Evolutionary conservation across 1,140 invertebrate species (phyloP).

Genomic region (Drosophila busckii): DNA sequence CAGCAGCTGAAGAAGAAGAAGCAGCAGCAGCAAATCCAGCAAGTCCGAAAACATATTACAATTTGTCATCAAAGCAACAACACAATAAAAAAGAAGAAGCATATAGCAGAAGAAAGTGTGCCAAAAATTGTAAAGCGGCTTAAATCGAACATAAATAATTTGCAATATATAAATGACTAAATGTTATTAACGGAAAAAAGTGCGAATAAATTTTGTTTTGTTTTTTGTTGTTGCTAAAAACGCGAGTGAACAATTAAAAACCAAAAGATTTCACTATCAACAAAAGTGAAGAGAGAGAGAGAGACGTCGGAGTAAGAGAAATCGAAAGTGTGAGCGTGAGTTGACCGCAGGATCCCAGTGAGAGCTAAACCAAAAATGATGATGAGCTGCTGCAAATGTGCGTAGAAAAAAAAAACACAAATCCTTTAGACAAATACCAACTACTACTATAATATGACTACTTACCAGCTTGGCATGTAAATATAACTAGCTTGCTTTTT

Average conservation of each 20-base stretch:
- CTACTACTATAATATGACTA: not conserved
- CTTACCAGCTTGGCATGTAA: not conserved
- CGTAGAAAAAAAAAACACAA: slow-evolving; percentile 15
- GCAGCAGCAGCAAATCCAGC: too few relatives aligned
- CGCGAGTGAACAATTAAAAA: slow-evolving; percentile 14
- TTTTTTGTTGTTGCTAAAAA: slow-evolving; percentile 18
- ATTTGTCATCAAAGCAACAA: too few relatives aligned
- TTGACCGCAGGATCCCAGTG: slow-evolving; percentile 17
- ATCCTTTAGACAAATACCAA: slow-evolving; percentile 8
- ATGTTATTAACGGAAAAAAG: too few relatives aligned
- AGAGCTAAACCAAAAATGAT: not conserved
- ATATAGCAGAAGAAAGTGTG: too few relatives aligned
- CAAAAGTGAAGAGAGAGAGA: not conserved
- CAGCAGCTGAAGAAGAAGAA: too few relatives aligned
- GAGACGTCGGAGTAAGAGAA: not conserved
- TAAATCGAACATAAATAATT: too few relatives aligned
- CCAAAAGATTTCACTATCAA: not conserved
- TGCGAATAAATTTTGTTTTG: slow-evolving; percentile 13
- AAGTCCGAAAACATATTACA: too few relatives aligned
- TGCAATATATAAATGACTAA: too few relatives aligned
- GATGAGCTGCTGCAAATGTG: slow-evolving; percentile 22
- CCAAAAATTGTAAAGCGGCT: too few relatives aligned
- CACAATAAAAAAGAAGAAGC: too few relatives aligned
- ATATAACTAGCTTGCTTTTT: slow-evolving; percentile 12
- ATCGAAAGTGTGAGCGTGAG: slow-evolving; percentile 14